These are phyloP conservation scores for Siphonodentalium dalli DNA, from an alignment of 2,888 invertebrate genomes.

Conservation along the genomic window DNA sequence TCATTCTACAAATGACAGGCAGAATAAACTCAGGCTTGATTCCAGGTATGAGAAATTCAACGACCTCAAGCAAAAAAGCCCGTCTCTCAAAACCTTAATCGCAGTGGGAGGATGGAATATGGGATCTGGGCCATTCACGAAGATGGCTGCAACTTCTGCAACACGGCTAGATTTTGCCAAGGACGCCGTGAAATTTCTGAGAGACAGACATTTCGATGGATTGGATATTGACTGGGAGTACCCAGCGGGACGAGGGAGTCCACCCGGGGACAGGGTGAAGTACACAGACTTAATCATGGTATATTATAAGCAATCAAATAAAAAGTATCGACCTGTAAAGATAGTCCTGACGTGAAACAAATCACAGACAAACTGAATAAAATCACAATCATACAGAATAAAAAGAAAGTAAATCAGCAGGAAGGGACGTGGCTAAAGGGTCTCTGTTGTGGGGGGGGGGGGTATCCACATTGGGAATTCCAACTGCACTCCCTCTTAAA, in stretches of 20 bases:
- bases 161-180: slow-evolving; percentile 6
- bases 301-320: slow-evolving; percentile 1
- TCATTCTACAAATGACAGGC: too few relatives aligned
- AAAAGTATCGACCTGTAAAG: background rate
- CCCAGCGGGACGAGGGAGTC: slow-evolving; percentile 69
- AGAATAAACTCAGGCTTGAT: too few relatives aligned
- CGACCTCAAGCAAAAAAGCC: slow-evolving; percentile 63
- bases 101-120: slow-evolving; percentile 94
- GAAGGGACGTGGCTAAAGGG: too few relatives aligned
- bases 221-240: slow-evolving; percentile 94
- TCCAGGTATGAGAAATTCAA: slow-evolving; percentile 11
- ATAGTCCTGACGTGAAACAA: slow-evolving; percentile 13
- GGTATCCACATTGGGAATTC: too few relatives aligned
- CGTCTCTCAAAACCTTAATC: slow-evolving; percentile 80
- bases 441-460: too few relatives aligned
- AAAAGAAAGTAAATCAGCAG: too few relatives aligned
- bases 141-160: background rate
- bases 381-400: too few relatives aligned
- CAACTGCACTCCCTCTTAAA: too few relatives aligned
- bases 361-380: too few relatives aligned
- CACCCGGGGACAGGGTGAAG: slow-evolving; percentile 48
- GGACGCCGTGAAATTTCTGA: slow-evolving; percentile 28
- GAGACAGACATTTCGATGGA: slow-evolving; percentile 76
- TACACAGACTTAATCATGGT: slow-evolving; percentile 48
- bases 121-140: slow-evolving; percentile 71